Base-by-base conservation (phyloP, 2,888 invertebrate species). In the Drosophila borborema region DNA sequence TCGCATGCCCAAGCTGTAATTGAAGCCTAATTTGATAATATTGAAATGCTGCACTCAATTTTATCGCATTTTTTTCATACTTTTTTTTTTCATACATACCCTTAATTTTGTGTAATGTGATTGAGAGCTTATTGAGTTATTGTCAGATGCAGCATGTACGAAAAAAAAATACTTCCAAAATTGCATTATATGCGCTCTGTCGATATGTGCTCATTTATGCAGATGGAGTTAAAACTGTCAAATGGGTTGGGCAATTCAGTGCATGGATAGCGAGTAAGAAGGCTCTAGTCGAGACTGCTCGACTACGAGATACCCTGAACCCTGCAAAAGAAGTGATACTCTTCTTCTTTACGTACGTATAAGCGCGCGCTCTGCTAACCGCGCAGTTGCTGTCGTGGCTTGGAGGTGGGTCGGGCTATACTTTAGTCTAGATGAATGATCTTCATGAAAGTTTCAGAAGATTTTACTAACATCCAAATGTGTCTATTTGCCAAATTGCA, bases 11-110 rank as follows among this genome's bases (percentile, higher is more conserved):
- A 12, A 49, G 1, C 49, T 49, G 31, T 31, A 31, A 49, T 49
- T 49, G 49, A 49, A 31, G n/a, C 31, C 31, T 49, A 18, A 49
- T 49, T 49, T 28, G 49, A 49, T 31, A 10, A 31, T 49, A 18
- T 2, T 18, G 31, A 12, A 10, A n/a, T 5, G n/a, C 12, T 49
- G 31, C 31, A 49, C 10, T 49, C n/a, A 2, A 3, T 49, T 49
- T 49, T 23, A 23, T 3, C 23, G 23, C 1, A 23, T 23, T 23
- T 28, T 31, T 31, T 31, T 1, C 10, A n/a, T 49, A 49, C 28
- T 20, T 20, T 20, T 23, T 23, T 28, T 31, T 31, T 31, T 1
- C 10, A n/a, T 49, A 49, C 16, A 16, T 49, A 2, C 2, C 5
- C 0, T 48, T 16, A 16, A 48, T 48, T 28, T 16, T n/a, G n/a